A percentile compares a stretch with the other conserved stretches of the same genome.
Conservation (phyloP, 2,888 invertebrate genomes). For the Capitulum mitella region DNA sequence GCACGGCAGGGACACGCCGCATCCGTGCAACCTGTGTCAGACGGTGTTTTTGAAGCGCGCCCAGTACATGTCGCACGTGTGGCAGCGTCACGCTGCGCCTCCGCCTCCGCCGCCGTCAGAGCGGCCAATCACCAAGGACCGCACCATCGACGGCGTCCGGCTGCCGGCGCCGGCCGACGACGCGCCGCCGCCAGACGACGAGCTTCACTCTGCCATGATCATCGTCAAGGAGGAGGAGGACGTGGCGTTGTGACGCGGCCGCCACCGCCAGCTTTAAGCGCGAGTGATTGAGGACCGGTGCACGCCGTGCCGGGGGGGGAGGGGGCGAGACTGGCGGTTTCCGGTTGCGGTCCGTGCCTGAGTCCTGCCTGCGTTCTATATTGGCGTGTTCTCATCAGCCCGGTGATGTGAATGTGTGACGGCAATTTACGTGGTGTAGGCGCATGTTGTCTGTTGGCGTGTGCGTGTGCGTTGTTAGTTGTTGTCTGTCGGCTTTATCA, state of each 20-base stretch:
- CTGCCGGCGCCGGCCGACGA: not conserved
- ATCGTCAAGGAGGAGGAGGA: conserved; percentile 7
- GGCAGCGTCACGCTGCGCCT: not conserved
- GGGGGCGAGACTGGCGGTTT: no score
- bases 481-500: no score
- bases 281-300: no score
- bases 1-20: not conserved
- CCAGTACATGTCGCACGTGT: not conserved
- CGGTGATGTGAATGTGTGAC: no score
- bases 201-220: not conserved
- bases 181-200: not conserved
- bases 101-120: not conserved
- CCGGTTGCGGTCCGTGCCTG: no score
- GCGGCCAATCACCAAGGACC: not conserved
- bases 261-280: not conserved
- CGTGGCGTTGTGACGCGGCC: not conserved
- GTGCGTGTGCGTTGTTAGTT: no score
- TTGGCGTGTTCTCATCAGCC: no score
- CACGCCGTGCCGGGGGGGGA: no score
- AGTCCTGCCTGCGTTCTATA: no score
- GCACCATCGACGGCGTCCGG: conserved; percentile 7
- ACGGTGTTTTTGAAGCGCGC: not conserved
- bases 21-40: conserved; percentile 23
- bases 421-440: no score
- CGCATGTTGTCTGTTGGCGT: no score